Base-by-base conservation (phyloP, 2,113 vertebrate species). In the Oxyruncus cristatus region DNA sequence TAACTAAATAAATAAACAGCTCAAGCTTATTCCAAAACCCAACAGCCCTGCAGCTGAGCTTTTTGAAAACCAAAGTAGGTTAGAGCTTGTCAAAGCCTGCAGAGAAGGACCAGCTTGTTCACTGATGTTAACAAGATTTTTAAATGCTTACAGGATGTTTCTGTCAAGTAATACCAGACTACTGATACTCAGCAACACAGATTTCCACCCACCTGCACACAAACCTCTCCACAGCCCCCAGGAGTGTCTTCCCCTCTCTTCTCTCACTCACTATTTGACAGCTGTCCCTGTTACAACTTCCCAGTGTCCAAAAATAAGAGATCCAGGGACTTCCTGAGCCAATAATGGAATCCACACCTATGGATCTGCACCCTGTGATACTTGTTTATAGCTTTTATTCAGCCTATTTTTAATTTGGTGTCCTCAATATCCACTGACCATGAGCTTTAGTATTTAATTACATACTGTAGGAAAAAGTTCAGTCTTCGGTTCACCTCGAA, bases 41-140 rank as follows among this genome's bases (percentile, higher is more conserved):
- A 85, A 44, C 12, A 87, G 56, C 47, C 70, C 47, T 44, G 63
- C 71, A 88, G 86, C 76, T 72, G 65, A 93, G 80, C 65, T 87
- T 61, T 93, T 32, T 86, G 79, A 89, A 93, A 91, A 56, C 24
- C 52, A 65, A 44, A 95, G 78, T 87, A 75, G 63, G 59, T 41
- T 94, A 73, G 65, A 85, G 73, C 61, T 81, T 94, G 73, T 91
- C 77, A 95, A 82, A 95, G 70, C 68, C 66, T 92, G 77, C 70
- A 91, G 66, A 50, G 17, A 73, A 91, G 63, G 27, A 86, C 68
- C 53, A 67, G 26, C 56, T 89, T 39, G 46, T 78, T 92, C 49
- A 2, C 46, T 94, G 53, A 58, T 81, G 83, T 89, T 95, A 97
- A 93, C 77, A 93, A 65, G 74, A 27, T 9, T 78, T 80, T 88